A percentile compares a stretch with the other conserved stretches of the same genome.
Conservation (phyloP, 1,140 invertebrate genomes). For the Drosophila mauritiana region DNA sequence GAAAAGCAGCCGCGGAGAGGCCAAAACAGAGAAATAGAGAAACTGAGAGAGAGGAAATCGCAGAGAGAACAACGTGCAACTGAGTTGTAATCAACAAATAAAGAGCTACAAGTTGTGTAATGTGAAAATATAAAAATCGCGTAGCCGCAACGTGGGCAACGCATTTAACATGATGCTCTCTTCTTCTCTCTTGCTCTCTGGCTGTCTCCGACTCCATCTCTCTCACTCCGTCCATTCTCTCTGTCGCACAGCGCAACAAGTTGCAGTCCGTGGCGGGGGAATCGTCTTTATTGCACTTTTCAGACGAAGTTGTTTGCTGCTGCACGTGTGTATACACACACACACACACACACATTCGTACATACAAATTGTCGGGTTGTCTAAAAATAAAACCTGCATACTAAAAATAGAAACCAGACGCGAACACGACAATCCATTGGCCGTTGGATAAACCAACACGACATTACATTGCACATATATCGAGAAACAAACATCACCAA, state of each 20-base stretch:
- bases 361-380: conserved; percentile 32
- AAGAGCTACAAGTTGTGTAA: conserved; percentile 71
- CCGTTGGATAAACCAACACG: conserved; percentile 68
- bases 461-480: conserved; percentile 59
- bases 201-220: not conserved
- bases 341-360: too few relatives aligned
- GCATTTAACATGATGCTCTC: not conserved
- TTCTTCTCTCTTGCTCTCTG: conserved; percentile 1
- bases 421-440: conserved; percentile 66
- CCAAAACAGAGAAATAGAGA: conserved; percentile 43
- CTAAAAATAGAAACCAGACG: conserved; percentile 61
- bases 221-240: not conserved
- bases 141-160: conserved; percentile 65
- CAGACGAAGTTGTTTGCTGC: conserved; percentile 57
- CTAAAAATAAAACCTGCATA: conserved; percentile 69
- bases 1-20: conserved; percentile 43
- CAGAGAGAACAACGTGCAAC: conserved; percentile 1
- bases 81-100: conserved; percentile 56
- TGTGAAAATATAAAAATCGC: conserved; percentile 63
- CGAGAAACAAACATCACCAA: conserved; percentile 61
- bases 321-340: conserved; percentile 23
- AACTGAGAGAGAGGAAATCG: conserved; percentile 6
- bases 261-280: conserved; percentile 56
- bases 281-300: conserved; percentile 54
- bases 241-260: conserved; percentile 57